These are phyloP conservation scores for Lamellibrachia luymesi DNA, from an alignment of 1,140 invertebrate genomes.

Conservation along the genomic window DNA sequence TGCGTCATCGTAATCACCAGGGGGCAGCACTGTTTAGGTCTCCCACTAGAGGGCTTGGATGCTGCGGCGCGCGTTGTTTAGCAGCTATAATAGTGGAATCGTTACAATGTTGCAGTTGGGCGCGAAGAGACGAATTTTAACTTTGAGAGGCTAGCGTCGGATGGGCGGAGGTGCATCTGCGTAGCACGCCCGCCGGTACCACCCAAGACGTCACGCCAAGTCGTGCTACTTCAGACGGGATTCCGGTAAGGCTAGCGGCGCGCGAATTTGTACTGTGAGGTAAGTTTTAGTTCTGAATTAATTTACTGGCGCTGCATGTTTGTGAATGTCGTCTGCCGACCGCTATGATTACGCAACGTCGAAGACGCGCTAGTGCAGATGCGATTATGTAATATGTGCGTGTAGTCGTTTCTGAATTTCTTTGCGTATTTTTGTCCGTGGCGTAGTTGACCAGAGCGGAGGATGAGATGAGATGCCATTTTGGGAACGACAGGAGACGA, in stretches of 20 bases:
- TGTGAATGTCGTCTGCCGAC: background rate
- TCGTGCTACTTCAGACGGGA: background rate
- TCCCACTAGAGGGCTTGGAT: background rate
- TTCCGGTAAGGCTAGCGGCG: background rate
- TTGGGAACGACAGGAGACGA: background rate
- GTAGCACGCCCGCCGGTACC: background rate
- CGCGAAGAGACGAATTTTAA: background rate
- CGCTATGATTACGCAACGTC: background rate
- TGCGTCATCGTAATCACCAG: background rate
- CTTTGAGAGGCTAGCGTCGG: background rate
- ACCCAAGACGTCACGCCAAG: background rate
- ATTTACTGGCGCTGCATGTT: background rate
- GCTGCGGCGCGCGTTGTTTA: background rate
- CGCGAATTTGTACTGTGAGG: background rate
- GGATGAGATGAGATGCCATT: background rate
- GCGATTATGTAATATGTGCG: background rate
- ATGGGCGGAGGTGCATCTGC: background rate
- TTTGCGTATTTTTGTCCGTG: background rate
- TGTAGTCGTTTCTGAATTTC: background rate
- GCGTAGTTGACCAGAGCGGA: background rate
- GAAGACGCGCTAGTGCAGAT: background rate
- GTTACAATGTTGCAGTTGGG: background rate
- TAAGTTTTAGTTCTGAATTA: background rate
- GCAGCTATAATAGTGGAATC: background rate
- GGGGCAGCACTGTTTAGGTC: background rate